Base-by-base conservation (phyloP, 2,113 vertebrate species). In the Oreochromis aureus region DNA sequence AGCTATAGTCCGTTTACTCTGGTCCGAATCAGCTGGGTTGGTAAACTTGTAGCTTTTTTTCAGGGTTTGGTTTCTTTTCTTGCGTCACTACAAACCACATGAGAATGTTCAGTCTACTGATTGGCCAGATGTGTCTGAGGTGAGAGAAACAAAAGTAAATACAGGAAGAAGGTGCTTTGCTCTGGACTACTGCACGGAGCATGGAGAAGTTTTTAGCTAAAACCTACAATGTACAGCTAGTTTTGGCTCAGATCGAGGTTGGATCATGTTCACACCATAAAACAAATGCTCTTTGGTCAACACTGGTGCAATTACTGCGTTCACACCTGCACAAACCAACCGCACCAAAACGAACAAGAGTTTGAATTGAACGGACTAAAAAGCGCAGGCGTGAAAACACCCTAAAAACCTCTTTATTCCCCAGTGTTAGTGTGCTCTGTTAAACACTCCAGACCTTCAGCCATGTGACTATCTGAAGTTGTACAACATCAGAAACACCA, bases 401-500 rank as follows among this genome's bases (percentile, higher is more conserved):
- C 61, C 39, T 16, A 18, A 73, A 73, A 73, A 2, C 13, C 15
- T 46, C 13, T 27, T 27, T 73, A 1, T 48, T 0, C 2, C 27
- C 22, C 41, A 30, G 24, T 48, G 44, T 76, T 51, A 51, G 44
- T 0, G 44, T 3, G 27, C 24, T 12, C 44, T 51, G 44, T 78
- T 51, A n/a, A 55, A 56, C 30, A 39, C 22, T 13, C 10, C 39
- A 24, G 0, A 44, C 13, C 61, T 7, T 34, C n/a, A 56, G 36
- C 10, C 3, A 81, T 15, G 39, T 73, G 22, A 73, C 41, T 27
- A 1, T 82, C 22, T 91, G 32, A 84, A 27, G 83, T 11, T 76
- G 10, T 7, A 22, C 5, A 2, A 39, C 16, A 41, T 71, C 41
- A 88, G 7, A 66, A 69, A 4, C 44, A 81, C 1, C 90, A 94